Percentiles rank a stretch among this genome's conserved stretches.
Conservation (phyloP, 2,113 vertebrate genomes). For the Pygoscelis adeliae region DNA sequence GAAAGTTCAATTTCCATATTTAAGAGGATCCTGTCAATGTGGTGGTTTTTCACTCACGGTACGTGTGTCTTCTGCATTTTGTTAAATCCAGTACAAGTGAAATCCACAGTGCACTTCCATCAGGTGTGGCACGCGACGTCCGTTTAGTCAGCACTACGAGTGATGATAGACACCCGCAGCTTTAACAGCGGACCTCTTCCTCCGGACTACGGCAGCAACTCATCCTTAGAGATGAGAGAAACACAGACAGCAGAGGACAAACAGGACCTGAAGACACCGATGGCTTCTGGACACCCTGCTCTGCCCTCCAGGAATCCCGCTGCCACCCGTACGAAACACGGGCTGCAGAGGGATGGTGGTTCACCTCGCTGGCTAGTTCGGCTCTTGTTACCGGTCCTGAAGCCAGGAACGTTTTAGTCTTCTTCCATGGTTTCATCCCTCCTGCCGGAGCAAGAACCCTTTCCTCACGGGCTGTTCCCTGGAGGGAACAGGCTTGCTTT, state of each 20-base stretch:
- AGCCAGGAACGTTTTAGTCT: not conserved
- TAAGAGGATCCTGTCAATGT: not conserved
- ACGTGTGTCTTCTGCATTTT: too few species aligned
- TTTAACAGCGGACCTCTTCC: not conserved
- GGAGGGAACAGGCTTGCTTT: not conserved
- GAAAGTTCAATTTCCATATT: not conserved
- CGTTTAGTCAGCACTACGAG: fast-evolving
- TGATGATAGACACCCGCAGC: not conserved
- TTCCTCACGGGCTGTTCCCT: not conserved
- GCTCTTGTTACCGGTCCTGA: not conserved
- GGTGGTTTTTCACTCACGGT: too few species aligned
- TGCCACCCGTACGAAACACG: fast-evolving
- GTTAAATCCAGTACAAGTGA: not conserved
- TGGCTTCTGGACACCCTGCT: not conserved
- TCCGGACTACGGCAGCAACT: not conserved
- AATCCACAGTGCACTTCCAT: fast-evolving
- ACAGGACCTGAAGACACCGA: not conserved
- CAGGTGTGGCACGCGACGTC: not conserved
- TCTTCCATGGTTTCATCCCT: not conserved
- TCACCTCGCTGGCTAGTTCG: not conserved
- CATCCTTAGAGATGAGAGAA: too few species aligned
- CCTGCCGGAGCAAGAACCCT: not conserved
- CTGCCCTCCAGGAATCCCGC: not conserved
- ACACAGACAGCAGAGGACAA: not conserved
- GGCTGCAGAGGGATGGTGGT: not conserved